Conservation (phyloP, 2,113 vertebrate genomes). For the Noctilio leporinus region DNA sequence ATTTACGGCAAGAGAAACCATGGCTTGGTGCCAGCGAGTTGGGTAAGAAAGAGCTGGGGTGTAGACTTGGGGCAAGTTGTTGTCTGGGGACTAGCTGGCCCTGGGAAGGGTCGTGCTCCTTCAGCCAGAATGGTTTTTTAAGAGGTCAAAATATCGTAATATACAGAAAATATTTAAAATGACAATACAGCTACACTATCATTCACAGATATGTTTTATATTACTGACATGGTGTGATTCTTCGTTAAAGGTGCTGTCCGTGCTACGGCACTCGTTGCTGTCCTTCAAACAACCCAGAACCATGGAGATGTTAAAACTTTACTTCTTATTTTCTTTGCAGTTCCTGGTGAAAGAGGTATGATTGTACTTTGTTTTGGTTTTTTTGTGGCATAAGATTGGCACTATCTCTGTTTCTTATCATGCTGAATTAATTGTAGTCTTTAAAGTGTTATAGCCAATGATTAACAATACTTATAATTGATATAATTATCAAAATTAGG, state of each 20-base stretch:
- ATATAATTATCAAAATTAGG: background rate
- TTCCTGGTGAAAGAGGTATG: conserved; percentile 69
- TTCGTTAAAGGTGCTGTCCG: conserved; percentile 59
- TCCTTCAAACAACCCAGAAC: conserved; percentile 54
- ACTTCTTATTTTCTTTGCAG: conserved; percentile 71
- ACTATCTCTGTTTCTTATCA: background rate
- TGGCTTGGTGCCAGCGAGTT: background rate
- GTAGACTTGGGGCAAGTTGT: background rate
- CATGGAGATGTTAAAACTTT: conserved; percentile 64
- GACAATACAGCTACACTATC: no score
- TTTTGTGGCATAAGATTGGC: background rate
- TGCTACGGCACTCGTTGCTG: conserved; percentile 69
- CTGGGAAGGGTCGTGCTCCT: background rate
- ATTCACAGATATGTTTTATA: background rate
- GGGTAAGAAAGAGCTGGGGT: background rate
- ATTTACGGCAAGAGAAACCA: background rate
- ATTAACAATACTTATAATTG: background rate
- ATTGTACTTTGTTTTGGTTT: background rate
- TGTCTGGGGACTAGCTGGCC: background rate
- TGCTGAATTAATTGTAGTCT: background rate
- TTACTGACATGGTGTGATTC: background rate
- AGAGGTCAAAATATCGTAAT: background rate
- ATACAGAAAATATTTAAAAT: background rate
- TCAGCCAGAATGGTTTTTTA: background rate
- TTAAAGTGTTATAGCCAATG: background rate